These are phyloP conservation scores for Leuctra nigra DNA, from an alignment of 2,888 invertebrate genomes.

Conservation along the genomic window DNA sequence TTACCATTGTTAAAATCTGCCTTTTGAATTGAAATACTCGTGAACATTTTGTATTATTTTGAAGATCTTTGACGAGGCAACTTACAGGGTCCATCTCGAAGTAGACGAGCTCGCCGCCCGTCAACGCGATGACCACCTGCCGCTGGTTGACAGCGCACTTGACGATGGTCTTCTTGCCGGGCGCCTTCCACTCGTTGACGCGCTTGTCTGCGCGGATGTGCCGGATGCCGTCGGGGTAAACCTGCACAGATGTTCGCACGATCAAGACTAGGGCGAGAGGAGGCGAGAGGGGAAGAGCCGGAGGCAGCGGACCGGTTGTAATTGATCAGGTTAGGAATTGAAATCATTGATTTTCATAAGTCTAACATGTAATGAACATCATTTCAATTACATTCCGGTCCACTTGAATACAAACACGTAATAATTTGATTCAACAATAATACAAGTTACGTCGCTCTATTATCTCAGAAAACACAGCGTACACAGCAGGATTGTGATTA, in stretches of 20 bases:
- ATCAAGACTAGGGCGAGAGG: background rate
- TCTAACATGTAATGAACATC: too few relatives aligned
- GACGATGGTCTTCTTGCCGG: slow-evolving; percentile 93
- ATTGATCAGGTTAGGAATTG: background rate
- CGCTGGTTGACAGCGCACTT: slow-evolving; percentile 98
- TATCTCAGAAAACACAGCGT: too few relatives aligned
- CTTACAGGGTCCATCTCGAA: slow-evolving; percentile 99
- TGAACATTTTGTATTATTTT: too few relatives aligned
- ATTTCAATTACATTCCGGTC: too few relatives aligned
- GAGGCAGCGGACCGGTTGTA: background rate
- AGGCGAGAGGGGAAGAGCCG: background rate
- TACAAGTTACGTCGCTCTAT: too few relatives aligned
- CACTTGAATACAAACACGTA: too few relatives aligned
- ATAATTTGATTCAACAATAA: too few relatives aligned
- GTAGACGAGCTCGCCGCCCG: slow-evolving; percentile 96
- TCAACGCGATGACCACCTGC: slow-evolving; percentile 96
- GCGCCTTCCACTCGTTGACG: slow-evolving; percentile 99
- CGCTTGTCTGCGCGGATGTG: slow-evolving; percentile 97
- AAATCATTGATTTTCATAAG: background rate
- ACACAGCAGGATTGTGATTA: too few relatives aligned
- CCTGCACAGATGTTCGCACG: slow-evolving; percentile 43
- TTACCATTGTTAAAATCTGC: too few relatives aligned
- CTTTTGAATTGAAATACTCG: too few relatives aligned
- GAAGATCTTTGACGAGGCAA: too few relatives aligned
- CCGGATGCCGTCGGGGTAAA: slow-evolving; percentile 97